Evolutionary conservation across 2,113 vertebrate species (phyloP), one percentile per base, ranked within the genome.

Genomic region (Tautogolabrus adspersus): DNA sequence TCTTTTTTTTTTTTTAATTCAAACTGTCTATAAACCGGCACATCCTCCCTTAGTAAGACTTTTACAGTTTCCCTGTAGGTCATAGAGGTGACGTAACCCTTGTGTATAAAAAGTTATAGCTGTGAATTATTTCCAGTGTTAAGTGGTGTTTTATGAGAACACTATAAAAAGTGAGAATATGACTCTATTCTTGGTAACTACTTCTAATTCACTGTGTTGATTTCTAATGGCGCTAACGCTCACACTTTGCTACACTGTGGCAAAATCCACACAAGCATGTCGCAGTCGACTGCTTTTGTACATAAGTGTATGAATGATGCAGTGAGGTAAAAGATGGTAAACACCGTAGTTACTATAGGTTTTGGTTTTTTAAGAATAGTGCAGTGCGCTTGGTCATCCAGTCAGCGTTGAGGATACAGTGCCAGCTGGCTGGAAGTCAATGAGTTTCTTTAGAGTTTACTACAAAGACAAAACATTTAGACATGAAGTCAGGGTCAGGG

Each of bases 331-430:
- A 76, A 59, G 81, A 83, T 78, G 82, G 55, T 63, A 56, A 56
- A 89, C 87, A 75, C 81, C 5, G 34, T 61, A 79, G 70, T 84
- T 72, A 68, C 60, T 72, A 80, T 30, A 79, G 65, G 72, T 91
- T 92, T 92, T 91, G 88, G 81, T 92, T 34, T 91, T 49, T 84
- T 58, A 77, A 83, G 69, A 75, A 82, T 87, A 92, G 90, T 91
- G 90, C 90, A 90, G 82, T 81, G 77, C 78, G 74, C 54, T 83
- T 76, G 51, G 63, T 30, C 56, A 4, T 55, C 81, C 77, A 74
- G 82, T 67, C 85, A 82, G 88, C 79, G 38, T 64, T 86, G 77
- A 79, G 75, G 76, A 81, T 70, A 82, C 73, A 80, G 86, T 85
- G 87, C 69, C 68, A 52, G 85, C 90, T 54, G 82, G 65, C 88